Percentiles rank a stretch among this genome's conserved stretches.
Evolutionary conservation across 2,113 vertebrate species (phyloP).

Genomic region (Thamnophis sirtalis): DNA sequence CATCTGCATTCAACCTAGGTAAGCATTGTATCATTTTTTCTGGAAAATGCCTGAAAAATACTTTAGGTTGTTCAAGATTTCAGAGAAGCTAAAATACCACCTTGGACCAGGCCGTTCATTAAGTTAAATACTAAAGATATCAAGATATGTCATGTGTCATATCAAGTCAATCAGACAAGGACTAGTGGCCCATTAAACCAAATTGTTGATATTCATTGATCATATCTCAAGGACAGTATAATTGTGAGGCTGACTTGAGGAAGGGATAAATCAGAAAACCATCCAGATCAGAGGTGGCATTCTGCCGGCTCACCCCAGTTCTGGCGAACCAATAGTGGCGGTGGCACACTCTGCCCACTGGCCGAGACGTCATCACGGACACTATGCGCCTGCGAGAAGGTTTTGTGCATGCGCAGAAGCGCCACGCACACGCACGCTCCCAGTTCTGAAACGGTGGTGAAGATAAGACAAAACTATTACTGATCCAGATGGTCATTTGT

Average conservation of each 20-base stretch:
- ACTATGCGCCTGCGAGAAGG: no score
- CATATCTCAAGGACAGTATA: background rate
- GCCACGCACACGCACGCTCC: no score
- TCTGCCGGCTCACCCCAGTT: no score
- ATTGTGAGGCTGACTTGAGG: background rate
- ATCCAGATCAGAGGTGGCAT: background rate
- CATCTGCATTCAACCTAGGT: background rate
- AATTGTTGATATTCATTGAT: background rate
- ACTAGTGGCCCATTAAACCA: background rate
- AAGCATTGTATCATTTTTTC: background rate
- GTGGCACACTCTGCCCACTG: no score
- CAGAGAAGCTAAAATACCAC: background rate
- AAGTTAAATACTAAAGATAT: background rate
- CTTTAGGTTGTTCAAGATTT: background rate
- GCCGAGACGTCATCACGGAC: no score
- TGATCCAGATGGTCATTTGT: background rate
- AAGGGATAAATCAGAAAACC: background rate
- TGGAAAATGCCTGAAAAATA: background rate
- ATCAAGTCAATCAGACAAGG: background rate
- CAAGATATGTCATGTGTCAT: background rate
- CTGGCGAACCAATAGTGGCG: no score
- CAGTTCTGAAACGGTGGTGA: no score
- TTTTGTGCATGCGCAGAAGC: no score
- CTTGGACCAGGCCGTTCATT: background rate
- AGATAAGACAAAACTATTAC: no score